phyloP scores from a whole-genome alignment of 2,797 vertebrate genomes.

The Craterocephalus amniculus region DNA sequence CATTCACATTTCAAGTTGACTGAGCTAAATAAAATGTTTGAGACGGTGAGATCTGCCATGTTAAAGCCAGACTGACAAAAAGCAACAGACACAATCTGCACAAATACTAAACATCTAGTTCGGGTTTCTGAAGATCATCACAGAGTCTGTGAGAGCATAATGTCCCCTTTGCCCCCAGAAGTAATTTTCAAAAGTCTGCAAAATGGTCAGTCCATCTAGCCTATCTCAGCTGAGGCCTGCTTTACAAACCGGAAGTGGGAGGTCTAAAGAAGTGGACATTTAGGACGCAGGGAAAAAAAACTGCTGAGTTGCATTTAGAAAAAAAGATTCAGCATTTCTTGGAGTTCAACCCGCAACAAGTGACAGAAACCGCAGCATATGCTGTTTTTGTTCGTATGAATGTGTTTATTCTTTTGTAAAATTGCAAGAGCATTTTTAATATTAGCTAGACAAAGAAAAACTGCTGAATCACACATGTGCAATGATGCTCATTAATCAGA shows the following conservation, averaged over 20 bases:
- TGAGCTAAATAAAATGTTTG: neutral
- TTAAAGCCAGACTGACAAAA: neutral
- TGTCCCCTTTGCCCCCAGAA: neutral
- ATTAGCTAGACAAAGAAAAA: neutral
- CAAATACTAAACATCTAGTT: neutral
- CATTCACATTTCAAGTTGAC: slow-evolving; percentile 4
- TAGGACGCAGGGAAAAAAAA: neutral
- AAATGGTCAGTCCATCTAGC: neutral
- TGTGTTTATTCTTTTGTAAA: neutral
- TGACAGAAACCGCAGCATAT: neutral
- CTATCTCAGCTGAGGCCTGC: neutral
- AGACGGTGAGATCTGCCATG: neutral
- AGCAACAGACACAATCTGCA: neutral
- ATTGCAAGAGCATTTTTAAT: neutral
- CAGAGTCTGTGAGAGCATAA: neutral
- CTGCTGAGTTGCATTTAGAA: slow-evolving; percentile 1
- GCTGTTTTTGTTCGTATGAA: neutral
- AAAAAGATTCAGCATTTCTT: slow-evolving; percentile 15
- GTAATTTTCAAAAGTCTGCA: neutral
- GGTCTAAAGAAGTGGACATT: neutral
- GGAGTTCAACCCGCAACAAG: neutral
- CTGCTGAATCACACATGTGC: neutral
- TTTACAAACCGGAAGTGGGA: neutral
- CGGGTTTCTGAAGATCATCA: neutral
- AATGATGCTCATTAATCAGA: neutral